phyloP scores from a whole-genome alignment of 2,888 invertebrate species.

The Gnatocerus cornutus region DNA sequence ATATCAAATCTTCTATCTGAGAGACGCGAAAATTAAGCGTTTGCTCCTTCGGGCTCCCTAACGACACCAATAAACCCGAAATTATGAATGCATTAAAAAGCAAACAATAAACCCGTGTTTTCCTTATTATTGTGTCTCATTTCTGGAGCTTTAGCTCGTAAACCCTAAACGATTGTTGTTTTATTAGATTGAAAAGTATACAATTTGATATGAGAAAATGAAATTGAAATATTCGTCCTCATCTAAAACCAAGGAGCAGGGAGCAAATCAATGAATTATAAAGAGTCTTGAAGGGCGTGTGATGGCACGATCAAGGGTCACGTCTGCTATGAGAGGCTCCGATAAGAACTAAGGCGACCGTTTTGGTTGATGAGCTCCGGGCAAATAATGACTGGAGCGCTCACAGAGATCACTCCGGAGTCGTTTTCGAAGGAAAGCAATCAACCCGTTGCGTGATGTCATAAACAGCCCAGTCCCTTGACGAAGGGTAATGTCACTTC shows the following conservation, averaged over 20 bases:
- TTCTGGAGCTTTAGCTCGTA: constrained; percentile 20
- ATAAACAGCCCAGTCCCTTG: constrained; percentile 64
- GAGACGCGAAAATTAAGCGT: too few species aligned
- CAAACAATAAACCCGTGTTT: constrained; percentile 46
- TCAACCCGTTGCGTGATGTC: constrained; percentile 71
- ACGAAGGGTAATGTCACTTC: constrained; percentile 57
- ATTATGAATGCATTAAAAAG: constrained; percentile 52
- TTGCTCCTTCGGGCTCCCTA: not conserved
- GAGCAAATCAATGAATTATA: constrained; percentile 21
- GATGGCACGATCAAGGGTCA: constrained; percentile 39
- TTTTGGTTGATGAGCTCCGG: constrained; percentile 67
- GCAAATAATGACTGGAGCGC: constrained; percentile 67
- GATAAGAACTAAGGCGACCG: constrained; percentile 58
- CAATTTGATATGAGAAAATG: constrained; percentile 16
- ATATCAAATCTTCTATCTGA: too few species aligned
- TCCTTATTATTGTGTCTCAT: constrained; percentile 44
- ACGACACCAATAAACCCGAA: constrained; percentile 12
- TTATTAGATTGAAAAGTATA: constrained; percentile 40
- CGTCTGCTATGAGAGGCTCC: constrained; percentile 37
- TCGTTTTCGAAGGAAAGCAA: constrained; percentile 66
- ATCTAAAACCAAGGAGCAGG: constrained; percentile 5
- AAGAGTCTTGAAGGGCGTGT: constrained; percentile 10
- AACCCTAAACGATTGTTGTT: constrained; percentile 38
- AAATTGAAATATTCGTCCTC: not conserved
- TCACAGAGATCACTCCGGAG: constrained; percentile 59